phyloP scores from a whole-genome alignment of 30 jellyfish, hydroid and myxozoan genomes.

The Nemopilema nomurai region DNA sequence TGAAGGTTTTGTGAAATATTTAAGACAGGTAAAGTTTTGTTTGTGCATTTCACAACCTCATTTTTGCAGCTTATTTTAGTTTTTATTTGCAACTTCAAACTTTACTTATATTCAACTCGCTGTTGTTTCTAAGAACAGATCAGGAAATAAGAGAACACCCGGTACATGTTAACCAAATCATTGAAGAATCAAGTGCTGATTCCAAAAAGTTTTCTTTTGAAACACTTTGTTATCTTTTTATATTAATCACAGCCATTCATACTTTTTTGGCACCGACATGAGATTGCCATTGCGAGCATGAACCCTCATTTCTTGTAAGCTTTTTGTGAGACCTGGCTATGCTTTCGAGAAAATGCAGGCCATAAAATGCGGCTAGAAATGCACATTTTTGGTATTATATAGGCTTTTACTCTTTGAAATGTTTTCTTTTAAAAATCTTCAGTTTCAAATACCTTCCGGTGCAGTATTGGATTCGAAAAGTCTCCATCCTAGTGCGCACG shows the following conservation, averaged over 20 bases:
- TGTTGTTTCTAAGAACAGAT: background rate
- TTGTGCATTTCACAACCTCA: background rate
- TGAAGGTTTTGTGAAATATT: background rate
- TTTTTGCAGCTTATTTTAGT: background rate
- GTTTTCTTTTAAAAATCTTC: background rate
- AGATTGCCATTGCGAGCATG: background rate
- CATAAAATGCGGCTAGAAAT: background rate
- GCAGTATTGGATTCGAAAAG: background rate
- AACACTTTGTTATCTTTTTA: background rate
- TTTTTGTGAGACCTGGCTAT: background rate
- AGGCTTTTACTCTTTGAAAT: background rate
- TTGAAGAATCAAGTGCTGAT: background rate
- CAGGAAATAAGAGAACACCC: no score
- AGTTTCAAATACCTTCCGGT: background rate
- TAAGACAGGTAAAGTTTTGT: background rate
- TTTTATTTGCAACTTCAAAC: background rate
- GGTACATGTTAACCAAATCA: background rate
- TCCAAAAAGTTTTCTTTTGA: background rate
- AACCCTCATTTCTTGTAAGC: background rate
- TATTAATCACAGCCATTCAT: background rate
- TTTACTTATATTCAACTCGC: background rate
- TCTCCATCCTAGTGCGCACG: background rate
- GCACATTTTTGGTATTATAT: no score
- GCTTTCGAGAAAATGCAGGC: background rate
- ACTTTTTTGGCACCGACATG: background rate